Base-by-base conservation (phyloP, 2,113 vertebrate genomes). In the Ptychochromis oligacanthus region DNA sequence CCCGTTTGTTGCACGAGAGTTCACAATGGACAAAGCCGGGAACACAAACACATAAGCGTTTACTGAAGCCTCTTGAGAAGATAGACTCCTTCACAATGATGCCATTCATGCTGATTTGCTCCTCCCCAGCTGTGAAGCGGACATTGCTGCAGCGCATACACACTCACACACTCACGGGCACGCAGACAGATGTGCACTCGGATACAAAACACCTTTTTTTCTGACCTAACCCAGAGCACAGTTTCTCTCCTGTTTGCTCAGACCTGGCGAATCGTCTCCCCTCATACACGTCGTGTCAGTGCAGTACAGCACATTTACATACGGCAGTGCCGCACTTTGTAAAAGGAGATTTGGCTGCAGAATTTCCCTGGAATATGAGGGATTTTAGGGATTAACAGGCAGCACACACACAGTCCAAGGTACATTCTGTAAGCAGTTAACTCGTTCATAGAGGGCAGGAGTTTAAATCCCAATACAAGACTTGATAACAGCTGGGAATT, bases 21-120 rank as follows among this genome's bases (percentile, higher is more conserved):
- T 87, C 90, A 93, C 91, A 91, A 93, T 85, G 88, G 67, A 93
- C 93, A 94, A 93, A 92, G 90, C 82, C 40, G 85, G 87, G 87
- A 83, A 86, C 91, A 90, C 91, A 92, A 89, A 93, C 90, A 87
- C 89, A 77, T 74, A 49, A 86, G 86, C 77, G 17, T 87, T 91
- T 81, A 80, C 58, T 52, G 84, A 82, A 90, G 88, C 91, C 90
- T 92, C 87, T 88, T 83, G 84, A 92, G 85, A 86, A 90, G 88
- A 92, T 88, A 65, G 80, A 90, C 84, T 72, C 67, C 7, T 75
- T 84, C 80, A 94, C 92, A 94, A 93, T 92, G 93, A 90, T 86
- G 83, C 86, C 88, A 88, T 95, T 94, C 88, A 92, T 81, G 74
- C 15, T 4, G 85, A 80, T 67, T 31, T 43, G 74, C 87, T 87